These are phyloP conservation scores for Acipenser oxyrinchus DNA, from an alignment of 2,797 vertebrate genomes.

Conservation along the genomic window DNA sequence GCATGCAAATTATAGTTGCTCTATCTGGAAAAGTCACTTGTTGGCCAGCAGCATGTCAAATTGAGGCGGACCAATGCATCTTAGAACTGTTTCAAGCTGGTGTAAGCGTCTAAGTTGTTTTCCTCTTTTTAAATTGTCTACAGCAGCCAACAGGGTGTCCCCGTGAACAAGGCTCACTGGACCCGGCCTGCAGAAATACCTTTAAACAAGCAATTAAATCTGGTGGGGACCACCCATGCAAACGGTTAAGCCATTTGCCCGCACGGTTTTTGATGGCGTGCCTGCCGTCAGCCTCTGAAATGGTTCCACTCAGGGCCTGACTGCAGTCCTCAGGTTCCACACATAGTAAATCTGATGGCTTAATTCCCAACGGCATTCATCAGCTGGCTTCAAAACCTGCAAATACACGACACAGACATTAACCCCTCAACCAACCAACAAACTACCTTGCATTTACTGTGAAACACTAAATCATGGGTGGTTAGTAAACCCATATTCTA, in stretches of 20 bases:
- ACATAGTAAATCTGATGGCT: neutral
- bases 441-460: neutral
- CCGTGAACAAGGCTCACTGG: neutral
- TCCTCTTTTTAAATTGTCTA: no score
- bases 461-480: neutral
- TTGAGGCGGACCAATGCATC: no score
- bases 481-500: neutral
- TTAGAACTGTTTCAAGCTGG: no score
- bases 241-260: neutral
- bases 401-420: neutral
- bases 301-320: neutral
- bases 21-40: no score
- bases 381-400: neutral
- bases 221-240: neutral
- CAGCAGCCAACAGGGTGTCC: neutral
- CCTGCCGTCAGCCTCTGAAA: neutral
- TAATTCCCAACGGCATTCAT: constrained; percentile 1
- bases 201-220: constrained; percentile 18
- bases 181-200: neutral
- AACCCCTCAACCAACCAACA: neutral
- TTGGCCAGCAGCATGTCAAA: no score
- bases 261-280: constrained; percentile 13
- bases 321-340: neutral
- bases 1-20: no score
- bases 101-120: no score